Percentiles rank a stretch among this genome's conserved stretches.
Evolutionary conservation across 2,888 invertebrate species (phyloP).

Genomic region (Phasia obesa): DNA sequence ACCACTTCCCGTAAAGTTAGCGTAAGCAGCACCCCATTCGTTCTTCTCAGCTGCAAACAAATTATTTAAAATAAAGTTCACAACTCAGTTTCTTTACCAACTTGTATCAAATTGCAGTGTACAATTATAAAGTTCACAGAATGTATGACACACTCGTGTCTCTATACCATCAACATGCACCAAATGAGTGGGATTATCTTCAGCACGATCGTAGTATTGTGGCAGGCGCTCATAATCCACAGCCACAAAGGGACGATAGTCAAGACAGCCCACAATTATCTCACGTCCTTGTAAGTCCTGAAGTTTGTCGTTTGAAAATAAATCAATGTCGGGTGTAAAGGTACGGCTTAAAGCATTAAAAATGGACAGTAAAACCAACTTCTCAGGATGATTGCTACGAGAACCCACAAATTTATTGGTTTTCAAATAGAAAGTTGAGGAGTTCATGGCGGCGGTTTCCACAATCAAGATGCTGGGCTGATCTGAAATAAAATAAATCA

Average conservation of each 20-base stretch:
- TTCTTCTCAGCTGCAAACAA: constrained; percentile 81
- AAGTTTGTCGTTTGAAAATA: constrained; percentile 74
- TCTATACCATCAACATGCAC: constrained; percentile 84
- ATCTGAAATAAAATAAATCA: constrained; percentile 73
- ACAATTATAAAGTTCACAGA: constrained; percentile 82
- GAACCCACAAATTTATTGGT: constrained; percentile 78
- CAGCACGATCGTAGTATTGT: constrained; percentile 71
- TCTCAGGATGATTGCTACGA: constrained; percentile 64
- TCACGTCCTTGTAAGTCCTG: constrained; percentile 77
- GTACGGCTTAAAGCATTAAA: constrained; percentile 71
- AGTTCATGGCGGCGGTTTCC: constrained; percentile 70
- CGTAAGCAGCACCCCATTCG: constrained; percentile 87
- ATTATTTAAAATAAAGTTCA: neutral
- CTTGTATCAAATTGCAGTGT: constrained; percentile 80
- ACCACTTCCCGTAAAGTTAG: constrained; percentile 86
- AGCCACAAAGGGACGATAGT: constrained; percentile 79
- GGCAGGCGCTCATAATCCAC: constrained; percentile 74
- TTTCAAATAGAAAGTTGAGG: constrained; percentile 75
- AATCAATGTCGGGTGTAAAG: constrained; percentile 55
- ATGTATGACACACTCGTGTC: constrained; percentile 80
- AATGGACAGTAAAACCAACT: constrained; percentile 72
- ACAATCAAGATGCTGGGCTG: constrained; percentile 77
- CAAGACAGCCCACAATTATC: constrained; percentile 76
- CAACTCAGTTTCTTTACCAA: constrained; percentile 64
- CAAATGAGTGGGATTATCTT: constrained; percentile 65